Base-by-base conservation (phyloP, 2,797 vertebrate species). In the Brachyalestes nurse region DNA sequence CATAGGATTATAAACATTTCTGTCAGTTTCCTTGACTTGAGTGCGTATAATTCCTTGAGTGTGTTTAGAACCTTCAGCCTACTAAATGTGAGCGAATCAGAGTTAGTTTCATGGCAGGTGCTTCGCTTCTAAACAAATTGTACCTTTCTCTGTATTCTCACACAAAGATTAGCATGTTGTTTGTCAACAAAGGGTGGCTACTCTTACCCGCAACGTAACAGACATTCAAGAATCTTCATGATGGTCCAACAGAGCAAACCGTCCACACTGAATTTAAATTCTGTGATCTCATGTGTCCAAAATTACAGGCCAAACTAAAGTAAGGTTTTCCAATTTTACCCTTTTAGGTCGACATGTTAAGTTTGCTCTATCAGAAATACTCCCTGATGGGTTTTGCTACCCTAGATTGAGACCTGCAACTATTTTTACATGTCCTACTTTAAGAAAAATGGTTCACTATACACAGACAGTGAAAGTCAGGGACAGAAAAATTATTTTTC, bases 341-440 rank as follows among this genome's bases (percentile, higher is more conserved):
- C 77, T 66, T 83, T 79, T 83, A 58, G 82, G 88, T 17, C 60
- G 7, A 47, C 28, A 47, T 13, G 75, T 74, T 45, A 34, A 75
- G 55, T 51, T 76, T 74, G 42, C 25, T 55, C 75, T 58, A 85
- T 86, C 88, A 86, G 82, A 81, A 80, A 86, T 64, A 88, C 89
- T 88, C 91, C 92, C 93, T 80, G 85, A 87, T 91, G 93, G 91
- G 61, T 88, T 89, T 79, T n/a, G 51, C 78, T 92, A 93, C 91
- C 91, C 92, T 90, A 92, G 92, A 95, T 93, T 81, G 87, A 93
- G 90, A 92, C 86, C 88, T 89, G 88, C 78, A 80, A 88, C 92
- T 95, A 95, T 95, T 95, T 95, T 94, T 95, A 93, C 86, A 58
- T 73, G 93, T 90, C 93, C 94, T 94, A 95, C 91, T 95, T 95